phyloP scores from a whole-genome alignment of 2,113 vertebrate species.

The Sorex araneus region DNA sequence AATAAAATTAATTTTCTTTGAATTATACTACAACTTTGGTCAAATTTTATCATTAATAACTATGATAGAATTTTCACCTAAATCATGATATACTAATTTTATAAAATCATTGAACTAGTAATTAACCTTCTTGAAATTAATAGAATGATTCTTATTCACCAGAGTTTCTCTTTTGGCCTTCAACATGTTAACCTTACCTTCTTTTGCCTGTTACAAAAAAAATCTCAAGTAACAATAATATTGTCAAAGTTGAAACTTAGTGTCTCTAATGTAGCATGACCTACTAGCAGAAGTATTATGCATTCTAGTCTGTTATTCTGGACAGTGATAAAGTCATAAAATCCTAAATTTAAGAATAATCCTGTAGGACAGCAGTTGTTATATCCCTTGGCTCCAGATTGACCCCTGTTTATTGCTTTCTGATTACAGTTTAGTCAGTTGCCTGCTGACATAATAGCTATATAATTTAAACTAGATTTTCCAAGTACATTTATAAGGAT shows the following conservation, averaged over 20 bases:
- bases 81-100: not conserved
- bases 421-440: conserved; percentile 60
- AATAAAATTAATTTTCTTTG: not conserved
- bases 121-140: not conserved
- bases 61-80: not conserved
- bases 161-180: not conserved
- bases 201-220: conserved; percentile 8
- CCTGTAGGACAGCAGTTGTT: conserved; percentile 44
- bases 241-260: not conserved
- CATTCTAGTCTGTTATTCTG: conserved; percentile 45
- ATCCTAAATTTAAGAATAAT: conserved; percentile 29
- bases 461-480: conserved; percentile 67
- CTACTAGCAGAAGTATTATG: not conserved
- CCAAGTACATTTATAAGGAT: conserved; percentile 62
- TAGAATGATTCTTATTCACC: not conserved
- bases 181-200: not conserved
- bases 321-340: conserved; percentile 56
- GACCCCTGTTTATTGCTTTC: conserved; percentile 66
- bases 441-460: conserved; percentile 60
- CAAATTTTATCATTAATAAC: not conserved
- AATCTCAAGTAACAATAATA: conserved; percentile 3
- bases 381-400: not conserved
- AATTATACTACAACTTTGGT: not conserved
- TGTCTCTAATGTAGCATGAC: not conserved
- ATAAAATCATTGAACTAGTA: not conserved